Evolutionary conservation across 2,888 invertebrate genomes (phyloP).

Genomic region (Caradrina clavipalpis): DNA sequence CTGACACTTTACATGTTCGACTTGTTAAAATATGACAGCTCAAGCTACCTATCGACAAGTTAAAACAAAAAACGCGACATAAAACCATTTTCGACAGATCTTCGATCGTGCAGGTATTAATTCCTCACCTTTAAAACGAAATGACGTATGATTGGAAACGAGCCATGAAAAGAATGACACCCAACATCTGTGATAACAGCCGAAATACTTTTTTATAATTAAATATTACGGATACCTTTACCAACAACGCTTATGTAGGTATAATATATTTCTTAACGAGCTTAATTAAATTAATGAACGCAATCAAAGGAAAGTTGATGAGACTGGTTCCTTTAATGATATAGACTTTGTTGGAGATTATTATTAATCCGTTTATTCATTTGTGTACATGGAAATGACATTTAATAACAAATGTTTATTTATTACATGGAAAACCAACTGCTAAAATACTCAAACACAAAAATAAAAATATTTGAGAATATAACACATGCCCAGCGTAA

Average conservation of each 20-base stretch:
- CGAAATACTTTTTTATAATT: constrained; percentile 47
- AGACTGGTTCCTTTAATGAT: constrained; percentile 33
- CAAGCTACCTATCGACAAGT: constrained; percentile 31
- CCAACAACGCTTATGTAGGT: constrained; percentile 17
- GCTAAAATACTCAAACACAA: too few relatives aligned
- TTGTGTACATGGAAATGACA: neutral
- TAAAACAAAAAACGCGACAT: constrained; percentile 11
- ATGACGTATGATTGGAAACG: constrained; percentile 49
- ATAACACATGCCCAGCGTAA: too few relatives aligned
- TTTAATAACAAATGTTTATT: too few relatives aligned
- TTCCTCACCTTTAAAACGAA: constrained; percentile 13
- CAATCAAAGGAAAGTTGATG: constrained; percentile 49
- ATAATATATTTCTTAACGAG: constrained; percentile 49
- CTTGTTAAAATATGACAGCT: constrained; percentile 28
- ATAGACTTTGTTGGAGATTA: constrained; percentile 22
- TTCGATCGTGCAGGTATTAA: constrained; percentile 4
- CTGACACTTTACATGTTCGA: constrained; percentile 11
- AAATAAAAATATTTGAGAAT: too few relatives aligned
- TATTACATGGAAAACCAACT: too few relatives aligned
- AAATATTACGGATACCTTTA: constrained; percentile 37
- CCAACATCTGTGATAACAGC: constrained; percentile 45
- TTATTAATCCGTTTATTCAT: neutral
- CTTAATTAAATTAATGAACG: constrained; percentile 59
- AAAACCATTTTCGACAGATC: neutral
- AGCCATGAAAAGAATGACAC: constrained; percentile 51